phyloP scores from a whole-genome alignment of 1,140 invertebrate genomes.

The Solenopsis invicta region DNA sequence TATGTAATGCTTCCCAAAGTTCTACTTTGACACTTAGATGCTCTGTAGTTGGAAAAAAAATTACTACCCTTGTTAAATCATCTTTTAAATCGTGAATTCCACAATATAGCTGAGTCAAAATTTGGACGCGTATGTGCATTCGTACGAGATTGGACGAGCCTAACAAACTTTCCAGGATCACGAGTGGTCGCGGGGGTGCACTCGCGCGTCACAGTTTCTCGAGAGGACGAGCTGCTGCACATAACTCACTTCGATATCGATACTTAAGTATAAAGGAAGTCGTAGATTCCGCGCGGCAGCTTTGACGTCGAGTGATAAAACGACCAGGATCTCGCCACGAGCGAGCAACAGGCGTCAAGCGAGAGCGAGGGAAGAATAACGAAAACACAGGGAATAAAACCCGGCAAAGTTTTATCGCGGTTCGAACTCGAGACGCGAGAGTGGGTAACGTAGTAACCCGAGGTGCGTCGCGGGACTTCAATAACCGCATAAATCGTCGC shows the following conservation, averaged over 20 bases:
- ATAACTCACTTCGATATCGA: slow-evolving; percentile 39
- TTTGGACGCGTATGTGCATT: neutral
- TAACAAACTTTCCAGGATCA: neutral
- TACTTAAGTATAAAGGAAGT: slow-evolving; percentile 44
- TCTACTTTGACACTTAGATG: no score
- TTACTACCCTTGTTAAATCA: no score
- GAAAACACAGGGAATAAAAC: slow-evolving; percentile 40
- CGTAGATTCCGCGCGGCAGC: slow-evolving; percentile 37
- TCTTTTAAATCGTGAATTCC: no score
- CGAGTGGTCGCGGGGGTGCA: neutral
- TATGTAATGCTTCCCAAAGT: no score
- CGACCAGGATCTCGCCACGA: slow-evolving; percentile 31
- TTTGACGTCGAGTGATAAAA: slow-evolving; percentile 55
- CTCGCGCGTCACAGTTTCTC: neutral
- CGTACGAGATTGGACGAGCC: neutral
- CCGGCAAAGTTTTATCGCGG: slow-evolving; percentile 39
- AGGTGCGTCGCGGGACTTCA: slow-evolving; percentile 17
- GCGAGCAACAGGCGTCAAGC: slow-evolving; percentile 55
- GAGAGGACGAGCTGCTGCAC: neutral
- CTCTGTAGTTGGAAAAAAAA: no score
- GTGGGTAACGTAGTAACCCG: neutral
- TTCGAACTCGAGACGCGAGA: slow-evolving; percentile 33
- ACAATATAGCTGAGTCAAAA: neutral
- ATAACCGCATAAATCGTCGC: slow-evolving; percentile 46
- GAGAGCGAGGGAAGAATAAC: slow-evolving; percentile 51